Base-by-base conservation (phyloP, 2,888 invertebrate species). In the Philhelius pedissequus region DNA sequence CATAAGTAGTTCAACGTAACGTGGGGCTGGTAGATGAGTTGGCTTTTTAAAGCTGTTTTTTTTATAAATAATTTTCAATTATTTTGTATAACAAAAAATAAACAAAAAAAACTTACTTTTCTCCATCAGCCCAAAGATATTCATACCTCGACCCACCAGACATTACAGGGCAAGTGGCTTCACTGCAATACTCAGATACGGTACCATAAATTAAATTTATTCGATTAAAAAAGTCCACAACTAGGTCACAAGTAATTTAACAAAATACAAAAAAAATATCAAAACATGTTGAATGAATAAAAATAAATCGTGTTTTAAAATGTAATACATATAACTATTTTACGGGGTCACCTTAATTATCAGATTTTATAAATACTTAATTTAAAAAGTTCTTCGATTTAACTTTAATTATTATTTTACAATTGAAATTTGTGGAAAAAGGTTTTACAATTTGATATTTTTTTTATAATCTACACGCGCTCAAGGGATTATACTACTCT, bases 141-240 rank as follows among this genome's bases (percentile, higher is more conserved):
- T 97, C 97, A 90, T 97, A 97, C 89, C 96, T 94, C 4, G 96
- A 94, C 0, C 97, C 97, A 1, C 97, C 98, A 25, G 95, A 95
- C 97, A 98, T 98, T 1, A 96, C 96, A 0, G 97, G 97, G 90
- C 97, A 98, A 1, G 96, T 94, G 79, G 94, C 93, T 86, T 94
- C 95, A 43, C 96, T 96, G 90, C 98, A 98, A 89, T 94, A 96
- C 89, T 97, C 96, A 7, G 95, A 95, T 35, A 97, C 95, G 0
- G 97, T 97, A 8, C 97, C 97, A 92, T 98, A 98, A 87, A 98
- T 96, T 54, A 98, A 92, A 92, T 98, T 98, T 87, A 98, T 97
- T 88, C 98, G 94, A 91, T 98, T 98, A 92, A 98, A 98, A 90
- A 98, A 98, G 90, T 98, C 97, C 35, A 98, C 97, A 87, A 97